Conservation (phyloP, 1,140 invertebrate species). For the Psilanteris sp. region DNA sequence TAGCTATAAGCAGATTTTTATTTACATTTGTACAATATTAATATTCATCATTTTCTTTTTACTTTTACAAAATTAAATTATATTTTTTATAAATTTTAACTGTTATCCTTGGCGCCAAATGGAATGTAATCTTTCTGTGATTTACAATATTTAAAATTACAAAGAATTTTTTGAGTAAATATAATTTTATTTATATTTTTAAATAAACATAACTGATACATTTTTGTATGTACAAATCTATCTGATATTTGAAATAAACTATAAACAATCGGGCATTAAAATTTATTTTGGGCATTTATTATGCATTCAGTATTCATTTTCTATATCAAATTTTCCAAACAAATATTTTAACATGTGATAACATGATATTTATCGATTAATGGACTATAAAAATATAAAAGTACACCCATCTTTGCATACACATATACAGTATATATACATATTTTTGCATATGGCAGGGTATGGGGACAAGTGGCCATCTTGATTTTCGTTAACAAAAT, state of each 20-base stretch:
- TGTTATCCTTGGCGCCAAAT: conserved; percentile 2
- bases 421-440: too few relatives aligned
- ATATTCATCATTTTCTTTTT: too few relatives aligned
- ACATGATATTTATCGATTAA: conserved; percentile 38
- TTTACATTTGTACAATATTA: too few relatives aligned
- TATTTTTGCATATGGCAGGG: too few relatives aligned
- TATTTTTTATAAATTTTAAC: too few relatives aligned
- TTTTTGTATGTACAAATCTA: conserved; percentile 3
- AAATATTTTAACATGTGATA: conserved; percentile 28
- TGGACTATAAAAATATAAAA: too few relatives aligned
- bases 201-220: not conserved
- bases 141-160: not conserved
- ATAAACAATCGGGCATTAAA: conserved; percentile 20
- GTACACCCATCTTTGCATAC: too few relatives aligned
- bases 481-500: too few relatives aligned
- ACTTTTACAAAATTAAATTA: too few relatives aligned
- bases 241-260: not conserved
- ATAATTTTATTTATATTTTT: conserved; percentile 3
- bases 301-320: conserved; percentile 10
- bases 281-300: conserved; percentile 22
- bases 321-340: conserved; percentile 1
- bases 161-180: too few relatives aligned
- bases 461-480: too few relatives aligned
- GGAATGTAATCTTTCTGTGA: conserved; percentile 3
- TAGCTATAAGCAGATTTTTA: too few relatives aligned